These are phyloP conservation scores for Timema podura DNA, from an alignment of 2,888 invertebrate species.

Conservation along the genomic window DNA sequence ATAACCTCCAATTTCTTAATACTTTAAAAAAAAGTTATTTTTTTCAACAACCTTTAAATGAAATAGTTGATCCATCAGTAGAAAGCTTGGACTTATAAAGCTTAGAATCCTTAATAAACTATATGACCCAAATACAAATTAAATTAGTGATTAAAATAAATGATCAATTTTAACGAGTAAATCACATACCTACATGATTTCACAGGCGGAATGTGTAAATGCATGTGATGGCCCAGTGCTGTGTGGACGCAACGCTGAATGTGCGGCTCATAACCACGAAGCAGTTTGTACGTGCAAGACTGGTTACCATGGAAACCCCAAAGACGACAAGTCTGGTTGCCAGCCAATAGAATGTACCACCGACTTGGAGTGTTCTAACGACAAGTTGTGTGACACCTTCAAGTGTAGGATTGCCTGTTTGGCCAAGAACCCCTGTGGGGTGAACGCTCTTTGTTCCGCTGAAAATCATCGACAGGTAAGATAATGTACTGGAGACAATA, in stretches of 20 bases:
- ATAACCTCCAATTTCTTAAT: no score
- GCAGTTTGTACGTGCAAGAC: slow-evolving; percentile 72
- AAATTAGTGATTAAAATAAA: no score
- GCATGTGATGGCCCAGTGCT: slow-evolving; percentile 66
- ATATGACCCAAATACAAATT: no score
- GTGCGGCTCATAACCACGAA: slow-evolving; percentile 66
- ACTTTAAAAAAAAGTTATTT: no score
- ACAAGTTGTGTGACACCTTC: slow-evolving; percentile 76
- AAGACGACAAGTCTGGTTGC: slow-evolving; percentile 74
- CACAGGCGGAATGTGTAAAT: slow-evolving; percentile 63
- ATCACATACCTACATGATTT: no score
- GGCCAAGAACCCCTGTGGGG: slow-evolving; percentile 76
- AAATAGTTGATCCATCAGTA: no score
- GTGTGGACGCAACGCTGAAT: slow-evolving; percentile 81
- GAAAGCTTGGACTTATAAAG: no score
- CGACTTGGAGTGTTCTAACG: slow-evolving; percentile 70
- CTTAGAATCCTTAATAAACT: no score
- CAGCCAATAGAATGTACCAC: slow-evolving; percentile 71
- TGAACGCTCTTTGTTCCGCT: slow-evolving; percentile 79
- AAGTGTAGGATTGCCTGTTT: slow-evolving; percentile 85
- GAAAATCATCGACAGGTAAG: slow-evolving; percentile 70
- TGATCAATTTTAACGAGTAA: no score
- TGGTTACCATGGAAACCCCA: slow-evolving; percentile 70
- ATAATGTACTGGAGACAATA: no score
- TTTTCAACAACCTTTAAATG: no score